Conservation (phyloP, 2,797 vertebrate genomes). For the Naso thynnoides region DNA sequence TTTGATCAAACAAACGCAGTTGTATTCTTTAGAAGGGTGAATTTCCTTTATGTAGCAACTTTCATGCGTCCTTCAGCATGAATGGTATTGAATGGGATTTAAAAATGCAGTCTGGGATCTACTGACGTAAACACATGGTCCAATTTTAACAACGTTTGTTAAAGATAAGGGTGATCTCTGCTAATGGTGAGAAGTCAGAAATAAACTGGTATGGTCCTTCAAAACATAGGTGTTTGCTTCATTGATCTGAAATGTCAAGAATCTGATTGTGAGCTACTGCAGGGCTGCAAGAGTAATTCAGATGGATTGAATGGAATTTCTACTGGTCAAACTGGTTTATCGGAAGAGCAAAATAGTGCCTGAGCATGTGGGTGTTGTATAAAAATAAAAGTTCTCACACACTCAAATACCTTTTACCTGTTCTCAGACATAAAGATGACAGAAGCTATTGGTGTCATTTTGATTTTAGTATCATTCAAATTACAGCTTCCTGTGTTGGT, state of each 20-base stretch:
- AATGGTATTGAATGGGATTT: no score
- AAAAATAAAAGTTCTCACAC: neutral
- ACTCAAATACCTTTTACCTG: neutral
- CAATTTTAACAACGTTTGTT: no score
- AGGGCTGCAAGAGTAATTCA: neutral
- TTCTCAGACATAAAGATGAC: neutral
- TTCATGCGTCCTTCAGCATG: no score
- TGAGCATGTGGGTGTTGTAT: neutral
- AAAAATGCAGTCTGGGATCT: no score
- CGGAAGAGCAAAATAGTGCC: neutral
- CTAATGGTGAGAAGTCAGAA: no score
- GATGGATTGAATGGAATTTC: constrained; percentile 14
- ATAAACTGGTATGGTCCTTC: no score
- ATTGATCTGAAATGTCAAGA: neutral
- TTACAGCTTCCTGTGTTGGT: constrained; percentile 15
- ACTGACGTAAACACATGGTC: no score
- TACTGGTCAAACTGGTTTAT: constrained; percentile 47
- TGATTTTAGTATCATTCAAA: neutral
- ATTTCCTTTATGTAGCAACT: no score
- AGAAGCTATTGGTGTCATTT: neutral
- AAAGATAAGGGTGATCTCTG: no score
- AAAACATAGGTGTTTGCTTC: neutral
- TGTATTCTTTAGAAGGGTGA: no score
- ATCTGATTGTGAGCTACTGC: neutral
- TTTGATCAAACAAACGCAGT: no score